Conservation (phyloP, 2,113 vertebrate genomes). For the Accipiter virgatus region DNA sequence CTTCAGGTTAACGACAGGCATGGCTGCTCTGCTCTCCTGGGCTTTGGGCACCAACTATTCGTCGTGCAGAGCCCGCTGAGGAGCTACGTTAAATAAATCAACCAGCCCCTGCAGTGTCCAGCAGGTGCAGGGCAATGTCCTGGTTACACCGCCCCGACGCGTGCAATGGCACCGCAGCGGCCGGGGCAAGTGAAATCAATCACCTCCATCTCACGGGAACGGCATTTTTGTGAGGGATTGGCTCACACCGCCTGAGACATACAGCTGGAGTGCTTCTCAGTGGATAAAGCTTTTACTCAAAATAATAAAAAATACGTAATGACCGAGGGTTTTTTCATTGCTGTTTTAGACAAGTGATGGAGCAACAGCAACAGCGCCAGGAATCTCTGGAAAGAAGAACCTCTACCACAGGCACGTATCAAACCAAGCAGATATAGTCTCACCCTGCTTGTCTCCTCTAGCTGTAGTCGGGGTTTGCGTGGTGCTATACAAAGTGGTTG, state of each 20-base stretch:
- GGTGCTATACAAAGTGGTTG: not conserved
- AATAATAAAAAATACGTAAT: not conserved
- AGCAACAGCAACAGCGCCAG: constrained; percentile 86
- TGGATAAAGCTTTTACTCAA: not conserved
- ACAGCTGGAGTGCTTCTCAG: not conserved
- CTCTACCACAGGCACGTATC: constrained; percentile 87
- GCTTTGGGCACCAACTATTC: not conserved
- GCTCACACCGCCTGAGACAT: not conserved
- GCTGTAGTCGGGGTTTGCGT: not conserved
- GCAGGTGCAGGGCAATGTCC: not conserved
- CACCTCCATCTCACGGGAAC: not conserved
- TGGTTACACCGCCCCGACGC: rapidly evolving
- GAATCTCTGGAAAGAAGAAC: constrained; percentile 92
- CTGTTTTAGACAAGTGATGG: constrained; percentile 91
- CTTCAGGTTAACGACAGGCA: not conserved
- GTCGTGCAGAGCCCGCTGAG: not conserved
- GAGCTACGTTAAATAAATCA: not conserved
- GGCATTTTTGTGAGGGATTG: not conserved
- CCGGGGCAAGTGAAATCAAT: not conserved
- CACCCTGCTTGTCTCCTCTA: not conserved
- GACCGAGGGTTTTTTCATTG: not conserved
- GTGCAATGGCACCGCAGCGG: rapidly evolving
- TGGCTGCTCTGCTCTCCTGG: not conserved
- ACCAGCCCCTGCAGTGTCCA: not conserved
- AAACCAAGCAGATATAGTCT: not conserved